Conservation (phyloP, 2,113 vertebrate genomes). For the Cebidichthys violaceus region DNA sequence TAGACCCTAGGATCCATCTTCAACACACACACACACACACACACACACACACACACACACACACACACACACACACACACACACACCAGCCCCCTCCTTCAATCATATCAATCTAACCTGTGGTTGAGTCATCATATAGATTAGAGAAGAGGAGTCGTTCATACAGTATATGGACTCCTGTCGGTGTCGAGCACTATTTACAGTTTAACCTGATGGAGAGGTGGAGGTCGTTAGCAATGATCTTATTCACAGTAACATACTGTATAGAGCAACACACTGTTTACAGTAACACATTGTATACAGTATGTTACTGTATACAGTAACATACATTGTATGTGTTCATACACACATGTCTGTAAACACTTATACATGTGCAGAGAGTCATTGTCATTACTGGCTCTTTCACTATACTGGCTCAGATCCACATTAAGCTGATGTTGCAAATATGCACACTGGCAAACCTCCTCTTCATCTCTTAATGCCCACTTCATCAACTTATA, state of each 20-base stretch:
- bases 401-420: conserved; percentile 18
- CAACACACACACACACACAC: conserved; percentile 9
- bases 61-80: conserved; percentile 13
- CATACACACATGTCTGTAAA: background rate
- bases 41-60: conserved; percentile 22
- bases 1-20: conserved; percentile 15
- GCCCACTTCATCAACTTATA: conserved; percentile 18
- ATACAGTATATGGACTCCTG: conserved; percentile 42
- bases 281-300: too few relatives aligned
- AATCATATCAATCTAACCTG: conserved; percentile 47
- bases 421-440: conserved; percentile 43
- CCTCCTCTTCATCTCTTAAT: conserved; percentile 3
- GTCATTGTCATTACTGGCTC: conserved; percentile 3
- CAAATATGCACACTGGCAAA: conserved; percentile 16
- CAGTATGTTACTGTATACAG: too few relatives aligned
- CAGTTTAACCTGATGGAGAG: conserved; percentile 34
- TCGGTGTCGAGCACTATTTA: conserved; percentile 25
- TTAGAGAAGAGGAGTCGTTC: conserved; percentile 40
- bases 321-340: background rate
- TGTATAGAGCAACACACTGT: background rate
- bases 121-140: conserved; percentile 56
- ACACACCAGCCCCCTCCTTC: conserved; percentile 9
- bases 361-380: conserved; percentile 1
- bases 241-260: background rate
- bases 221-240: conserved; percentile 22